Evolutionary conservation across 2,888 invertebrate species (phyloP).

Genomic region (Xylota sylvarum): DNA sequence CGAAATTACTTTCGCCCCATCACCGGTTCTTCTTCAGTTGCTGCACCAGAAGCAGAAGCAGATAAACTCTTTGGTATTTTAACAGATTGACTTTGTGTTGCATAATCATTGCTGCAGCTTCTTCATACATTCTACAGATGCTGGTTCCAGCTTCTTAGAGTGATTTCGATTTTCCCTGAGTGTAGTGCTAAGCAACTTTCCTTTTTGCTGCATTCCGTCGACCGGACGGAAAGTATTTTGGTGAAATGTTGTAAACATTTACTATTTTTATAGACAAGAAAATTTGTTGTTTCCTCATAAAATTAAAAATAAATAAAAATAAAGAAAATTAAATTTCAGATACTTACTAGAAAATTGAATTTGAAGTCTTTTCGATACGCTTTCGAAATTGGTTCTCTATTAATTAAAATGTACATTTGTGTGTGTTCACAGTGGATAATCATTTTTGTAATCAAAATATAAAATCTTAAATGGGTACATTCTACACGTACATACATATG

Average conservation of each 20-base stretch:
- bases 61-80: slow-evolving; percentile 49
- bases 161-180: slow-evolving; percentile 49
- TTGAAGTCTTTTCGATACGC: not conserved
- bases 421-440: slow-evolving; percentile 14
- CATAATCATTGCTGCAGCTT: slow-evolving; percentile 47
- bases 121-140: slow-evolving; percentile 14
- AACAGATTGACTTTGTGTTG: slow-evolving; percentile 53
- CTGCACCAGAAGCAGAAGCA: slow-evolving; percentile 16
- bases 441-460: not conserved
- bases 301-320: not conserved
- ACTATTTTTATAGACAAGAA: slow-evolving; percentile 7
- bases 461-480: too few relatives aligned
- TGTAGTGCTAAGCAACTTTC: slow-evolving; percentile 54
- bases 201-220: slow-evolving; percentile 61
- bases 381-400: not conserved
- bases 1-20: slow-evolving; percentile 67
- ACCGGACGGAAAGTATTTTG: slow-evolving; percentile 56
- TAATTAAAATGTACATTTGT: not conserved
- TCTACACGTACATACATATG: not conserved
- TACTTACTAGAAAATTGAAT: slow-evolving; percentile 24
- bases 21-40: slow-evolving; percentile 42
- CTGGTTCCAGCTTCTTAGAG: slow-evolving; percentile 11
- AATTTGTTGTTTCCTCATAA: slow-evolving; percentile 15
- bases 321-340: slow-evolving; percentile 23
- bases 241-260: slow-evolving; percentile 58